Evolutionary conservation across 2,888 invertebrate species (phyloP).

Genomic region (Calephelis perditalis): DNA sequence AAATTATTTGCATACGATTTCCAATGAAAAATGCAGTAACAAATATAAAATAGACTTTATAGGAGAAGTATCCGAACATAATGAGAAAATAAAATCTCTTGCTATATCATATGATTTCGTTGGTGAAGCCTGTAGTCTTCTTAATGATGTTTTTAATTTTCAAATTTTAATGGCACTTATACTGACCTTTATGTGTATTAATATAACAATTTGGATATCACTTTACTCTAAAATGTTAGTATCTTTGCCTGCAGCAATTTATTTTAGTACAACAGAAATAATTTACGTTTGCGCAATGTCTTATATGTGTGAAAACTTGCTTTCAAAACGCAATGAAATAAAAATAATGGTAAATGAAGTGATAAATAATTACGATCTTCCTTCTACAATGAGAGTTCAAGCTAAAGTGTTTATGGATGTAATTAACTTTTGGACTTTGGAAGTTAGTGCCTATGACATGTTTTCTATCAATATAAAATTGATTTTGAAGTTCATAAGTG

Average conservation of each 20-base stretch:
- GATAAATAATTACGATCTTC: constrained; percentile 10
- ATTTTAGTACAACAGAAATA: not conserved
- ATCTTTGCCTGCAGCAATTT: not conserved
- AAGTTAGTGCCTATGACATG: constrained; percentile 6
- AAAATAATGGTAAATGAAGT: constrained; percentile 1
- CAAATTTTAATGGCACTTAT: not conserved
- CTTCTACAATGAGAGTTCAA: constrained; percentile 6
- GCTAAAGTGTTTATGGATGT: constrained; percentile 16
- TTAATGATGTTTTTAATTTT: constrained; percentile 38
- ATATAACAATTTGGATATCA: not conserved
- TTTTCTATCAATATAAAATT: constrained; percentile 9
- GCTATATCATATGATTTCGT: constrained; percentile 29
- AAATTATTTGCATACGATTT: not conserved
- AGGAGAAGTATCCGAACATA: constrained; percentile 5
- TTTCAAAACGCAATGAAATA: not conserved
- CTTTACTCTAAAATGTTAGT: not conserved
- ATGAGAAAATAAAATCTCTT: constrained; percentile 31
- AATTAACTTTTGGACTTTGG: not conserved
- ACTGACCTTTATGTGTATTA: not conserved
- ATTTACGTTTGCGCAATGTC: not conserved
- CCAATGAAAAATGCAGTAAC: not conserved
- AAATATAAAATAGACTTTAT: constrained; percentile 2
- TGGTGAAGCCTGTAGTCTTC: constrained; percentile 36
- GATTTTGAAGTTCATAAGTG: not conserved
- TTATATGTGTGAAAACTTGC: not conserved